Evolutionary conservation across 64 coral and sea anemone species (phyloP), one percentile per base, ranked within the genome.

Genomic region (Stichodactyla helianthus): DNA sequence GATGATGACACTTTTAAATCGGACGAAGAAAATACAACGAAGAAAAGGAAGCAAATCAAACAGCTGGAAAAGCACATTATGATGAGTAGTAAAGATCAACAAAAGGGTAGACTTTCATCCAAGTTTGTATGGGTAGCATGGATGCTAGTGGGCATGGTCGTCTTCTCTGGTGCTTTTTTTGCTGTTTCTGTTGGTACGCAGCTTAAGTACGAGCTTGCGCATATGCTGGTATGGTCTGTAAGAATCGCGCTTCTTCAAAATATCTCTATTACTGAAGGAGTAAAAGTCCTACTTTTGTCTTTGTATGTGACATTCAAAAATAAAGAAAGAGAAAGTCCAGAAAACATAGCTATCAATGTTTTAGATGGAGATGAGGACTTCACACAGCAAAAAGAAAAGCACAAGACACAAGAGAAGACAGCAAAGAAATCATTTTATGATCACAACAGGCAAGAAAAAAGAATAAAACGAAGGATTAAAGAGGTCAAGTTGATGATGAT

Each of bases 91-190:
- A 82, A 22, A 22, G 15, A 31, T 12, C 11, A 53, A 53, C 26
- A 26, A 60, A 82, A 77, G 20, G 51, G 79, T 13, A 89, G 53
- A 26, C 79, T 95, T 2, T 86, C 93, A n/a, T 26, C 87, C 55
- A 92, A 86, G 83, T 89, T 51, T 31, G 78, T 86, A 9, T 83
- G 82, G 12, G 64, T 92, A 55, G 90, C 62, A 50, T 95, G 93
- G 93, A 5, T 85, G 56, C 25, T 54, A 19, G 4, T 95, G 5
- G 22, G 58, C 17, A n/a, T 77, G 35, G 55, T 92, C 17, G 74
- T 86, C 13, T 35, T 85, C 74, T 35, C 59, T 19, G 86, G 87
- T 17, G 87, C 83, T 55, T 83, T 89, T 22, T 74, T 95, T 77
- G 90, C 90, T 51, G 62, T 80, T 67, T 76, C 84, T 18, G 80